Conservation (phyloP, 1,140 invertebrate species). For the Reticulitermes speratus region DNA sequence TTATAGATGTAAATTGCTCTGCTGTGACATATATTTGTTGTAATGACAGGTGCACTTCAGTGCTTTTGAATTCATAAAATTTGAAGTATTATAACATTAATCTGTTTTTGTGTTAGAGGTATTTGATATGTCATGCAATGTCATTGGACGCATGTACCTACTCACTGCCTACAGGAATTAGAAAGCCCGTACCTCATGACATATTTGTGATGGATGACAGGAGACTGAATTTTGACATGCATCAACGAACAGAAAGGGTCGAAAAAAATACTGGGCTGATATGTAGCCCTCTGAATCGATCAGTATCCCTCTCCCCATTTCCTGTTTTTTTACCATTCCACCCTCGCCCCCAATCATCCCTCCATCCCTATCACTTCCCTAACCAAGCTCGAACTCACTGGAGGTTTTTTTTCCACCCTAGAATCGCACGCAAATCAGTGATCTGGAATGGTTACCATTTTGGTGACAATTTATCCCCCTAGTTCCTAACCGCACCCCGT, state of each 20-base stretch:
- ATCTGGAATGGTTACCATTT: conserved; percentile 7
- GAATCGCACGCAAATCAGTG: neutral
- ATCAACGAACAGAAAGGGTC: neutral
- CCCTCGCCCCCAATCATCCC: too few relatives aligned
- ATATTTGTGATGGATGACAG: neutral
- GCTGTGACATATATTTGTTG: neutral
- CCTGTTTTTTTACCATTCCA: neutral
- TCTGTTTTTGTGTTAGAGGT: neutral
- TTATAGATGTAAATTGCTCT: neutral
- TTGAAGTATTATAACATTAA: neutral
- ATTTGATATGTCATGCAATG: neutral
- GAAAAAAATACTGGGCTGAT: neutral
- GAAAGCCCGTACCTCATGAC: neutral
- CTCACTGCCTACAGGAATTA: neutral
- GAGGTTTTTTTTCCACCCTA: neutral
- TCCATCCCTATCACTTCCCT: neutral
- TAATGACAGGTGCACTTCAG: neutral
- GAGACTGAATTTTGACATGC: neutral
- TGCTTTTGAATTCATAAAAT: neutral
- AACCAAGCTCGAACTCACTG: neutral
- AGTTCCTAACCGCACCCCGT: neutral
- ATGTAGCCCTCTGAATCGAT: neutral
- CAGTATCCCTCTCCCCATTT: neutral
- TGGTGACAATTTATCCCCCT: neutral
- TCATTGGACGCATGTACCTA: neutral